These are phyloP conservation scores for Harpalus rubripes DNA, from an alignment of 2,888 invertebrate genomes.

Conservation along the genomic window DNA sequence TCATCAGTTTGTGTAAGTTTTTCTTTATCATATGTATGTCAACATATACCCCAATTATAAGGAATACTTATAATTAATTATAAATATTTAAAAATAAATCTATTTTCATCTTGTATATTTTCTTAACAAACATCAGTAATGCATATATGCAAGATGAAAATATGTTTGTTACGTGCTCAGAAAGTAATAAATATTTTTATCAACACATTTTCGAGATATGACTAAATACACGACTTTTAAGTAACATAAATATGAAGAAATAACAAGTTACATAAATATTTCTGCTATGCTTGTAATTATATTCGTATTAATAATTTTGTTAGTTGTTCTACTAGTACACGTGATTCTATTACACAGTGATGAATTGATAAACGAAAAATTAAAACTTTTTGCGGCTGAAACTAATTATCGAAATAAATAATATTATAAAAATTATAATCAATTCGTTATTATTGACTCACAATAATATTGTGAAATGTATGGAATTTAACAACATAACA, in stretches of 20 bases:
- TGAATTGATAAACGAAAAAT: not conserved
- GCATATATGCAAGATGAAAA: not conserved
- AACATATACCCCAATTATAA: too few relatives aligned
- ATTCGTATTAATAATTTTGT: not conserved
- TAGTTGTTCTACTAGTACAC: not conserved
- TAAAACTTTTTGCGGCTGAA: not conserved
- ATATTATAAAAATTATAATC: not conserved
- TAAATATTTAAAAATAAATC: too few relatives aligned
- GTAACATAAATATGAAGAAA: not conserved
- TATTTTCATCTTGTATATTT: not conserved
- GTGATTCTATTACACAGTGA: not conserved
- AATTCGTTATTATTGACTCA: not conserved
- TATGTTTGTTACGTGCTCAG: not conserved
- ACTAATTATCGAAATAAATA: not conserved
- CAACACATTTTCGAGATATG: not conserved
- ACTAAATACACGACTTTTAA: not conserved
- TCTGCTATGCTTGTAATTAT: not conserved
- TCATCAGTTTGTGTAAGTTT: too few relatives aligned
- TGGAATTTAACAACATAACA: not conserved
- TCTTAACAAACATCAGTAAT: not conserved
- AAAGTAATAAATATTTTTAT: not conserved
- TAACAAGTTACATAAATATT: not conserved
- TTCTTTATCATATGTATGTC: too few relatives aligned
- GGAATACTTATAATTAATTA: too few relatives aligned
- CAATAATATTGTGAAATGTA: not conserved